These are phyloP conservation scores for Argentina silus DNA, from an alignment of 2,797 vertebrate genomes.

Conservation along the genomic window DNA sequence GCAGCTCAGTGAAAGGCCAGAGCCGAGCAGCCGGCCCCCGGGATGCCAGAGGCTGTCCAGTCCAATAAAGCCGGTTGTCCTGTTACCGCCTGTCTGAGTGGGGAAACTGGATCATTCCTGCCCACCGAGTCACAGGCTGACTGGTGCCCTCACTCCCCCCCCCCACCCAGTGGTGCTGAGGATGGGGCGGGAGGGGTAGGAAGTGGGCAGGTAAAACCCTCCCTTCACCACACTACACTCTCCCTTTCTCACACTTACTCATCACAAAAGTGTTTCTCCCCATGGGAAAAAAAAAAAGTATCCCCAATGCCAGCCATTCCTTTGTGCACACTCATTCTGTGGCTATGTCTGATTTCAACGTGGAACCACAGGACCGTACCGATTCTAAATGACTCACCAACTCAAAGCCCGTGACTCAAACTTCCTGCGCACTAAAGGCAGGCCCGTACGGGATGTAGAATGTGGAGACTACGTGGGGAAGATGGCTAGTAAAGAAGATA, in stretches of 20 bases:
- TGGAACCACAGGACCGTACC: not conserved
- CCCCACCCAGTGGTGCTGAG: slow-evolving; percentile 23
- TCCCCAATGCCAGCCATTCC: not conserved
- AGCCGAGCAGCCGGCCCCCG: slow-evolving; percentile 73
- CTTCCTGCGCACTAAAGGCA: not conserved
- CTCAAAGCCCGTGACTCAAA: not conserved
- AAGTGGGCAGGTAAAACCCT: slow-evolving; percentile 3
- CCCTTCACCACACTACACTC: not conserved
- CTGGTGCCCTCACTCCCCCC: slow-evolving; percentile 35
- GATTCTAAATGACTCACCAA: not conserved
- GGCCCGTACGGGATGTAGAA: not conserved
- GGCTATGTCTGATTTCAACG: slow-evolving; percentile 1
- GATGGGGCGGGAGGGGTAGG: slow-evolving; percentile 24
- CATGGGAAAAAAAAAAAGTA: not conserved
- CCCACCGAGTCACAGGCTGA: slow-evolving; percentile 46
- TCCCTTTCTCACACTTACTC: not conserved
- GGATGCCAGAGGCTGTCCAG: slow-evolving; percentile 85
- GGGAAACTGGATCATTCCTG: slow-evolving; percentile 62
- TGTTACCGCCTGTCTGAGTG: slow-evolving; percentile 29
- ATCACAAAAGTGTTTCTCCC: not conserved
- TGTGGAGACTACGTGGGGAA: not conserved
- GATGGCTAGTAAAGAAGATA: not conserved
- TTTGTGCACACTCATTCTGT: slow-evolving; percentile 4
- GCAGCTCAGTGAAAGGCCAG: slow-evolving; percentile 82
- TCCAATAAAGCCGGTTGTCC: slow-evolving; percentile 84